Evolutionary conservation across 2,113 vertebrate genomes (phyloP), one percentile per base, ranked within the genome.

Genomic region (Prionailurus bengalensis): DNA sequence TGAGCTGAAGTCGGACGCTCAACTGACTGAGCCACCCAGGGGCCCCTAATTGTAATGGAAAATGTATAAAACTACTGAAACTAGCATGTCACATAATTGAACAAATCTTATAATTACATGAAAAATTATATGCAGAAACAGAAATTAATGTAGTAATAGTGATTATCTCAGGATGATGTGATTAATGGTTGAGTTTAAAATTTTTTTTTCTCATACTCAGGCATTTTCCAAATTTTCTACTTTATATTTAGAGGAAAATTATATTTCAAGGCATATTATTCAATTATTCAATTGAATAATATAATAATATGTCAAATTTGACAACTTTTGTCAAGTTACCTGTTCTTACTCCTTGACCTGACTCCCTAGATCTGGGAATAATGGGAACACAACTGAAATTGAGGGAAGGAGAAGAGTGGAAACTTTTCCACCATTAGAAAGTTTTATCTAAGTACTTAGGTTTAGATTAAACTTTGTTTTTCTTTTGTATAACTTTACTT

Each of bases 1-100:
- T 45, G 45, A 45, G 45, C 45, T 45, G 45, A 45, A 45, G 45
- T 45, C 45, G 8, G 45, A 45, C 45, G 1, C 45, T 45, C 45
- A 45, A 45, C 45, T 45, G 45, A 45, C 8, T 45, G 45, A 45
- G 45, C 45, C 45, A 45, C 45, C 45, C 45, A 45, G 45, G 45
- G 8, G 45, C 45, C 45, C 45, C 45, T 66, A 45, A 19, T 36
- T 36, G 36, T 36, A 36, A 36, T 97, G 11, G 31, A 63, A 74
- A 87, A 89, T 17, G 17, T 83, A 66, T 71, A 84, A 68, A 96
- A 97, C 7, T 58, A 87, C 21, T 94, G 21, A 88, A 79, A 74
- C 1, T 45, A 12, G 3, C 39, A 68, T 63, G 10, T 66, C 91
- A 94, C 0, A 36, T 89, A 89, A 76, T 61, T 85, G 25, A 91